Evolutionary conservation across 2,888 invertebrate genomes (phyloP).

Genomic region (Notodonta dromedarius): DNA sequence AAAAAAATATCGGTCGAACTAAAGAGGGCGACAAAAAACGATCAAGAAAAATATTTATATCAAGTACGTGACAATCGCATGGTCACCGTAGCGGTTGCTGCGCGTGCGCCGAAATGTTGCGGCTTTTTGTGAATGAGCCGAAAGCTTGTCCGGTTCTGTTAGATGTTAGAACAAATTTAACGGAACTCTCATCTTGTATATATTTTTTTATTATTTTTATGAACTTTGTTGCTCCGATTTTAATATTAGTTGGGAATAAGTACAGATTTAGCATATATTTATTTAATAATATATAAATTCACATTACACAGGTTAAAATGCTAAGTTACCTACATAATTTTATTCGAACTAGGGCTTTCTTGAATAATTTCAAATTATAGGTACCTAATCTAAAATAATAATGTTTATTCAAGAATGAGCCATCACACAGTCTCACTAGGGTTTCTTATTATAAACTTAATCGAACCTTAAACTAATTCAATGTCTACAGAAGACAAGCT

Average conservation of each 20-base stretch:
- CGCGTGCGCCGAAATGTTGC: slow-evolving; percentile 69
- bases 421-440: too few relatives aligned
- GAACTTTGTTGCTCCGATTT: slow-evolving; percentile 38
- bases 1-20: slow-evolving; percentile 47
- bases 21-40: slow-evolving; percentile 33
- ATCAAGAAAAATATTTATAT: slow-evolving; percentile 50
- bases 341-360: too few relatives aligned
- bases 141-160: slow-evolving; percentile 67
- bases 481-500: too few relatives aligned
- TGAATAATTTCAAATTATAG: too few relatives aligned
- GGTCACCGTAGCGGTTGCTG: slow-evolving; percentile 56
- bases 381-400: too few relatives aligned
- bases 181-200: slow-evolving; percentile 61
- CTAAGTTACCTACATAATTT: too few relatives aligned
- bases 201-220: slow-evolving; percentile 41
- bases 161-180: slow-evolving; percentile 78
- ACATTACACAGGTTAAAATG: too few relatives aligned
- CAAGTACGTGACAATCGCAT: slow-evolving; percentile 59
- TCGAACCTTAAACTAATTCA: too few relatives aligned
- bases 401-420: too few relatives aligned
- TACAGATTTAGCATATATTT: neutral
- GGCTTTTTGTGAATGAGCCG: slow-evolving; percentile 77
- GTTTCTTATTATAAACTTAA: too few relatives aligned
- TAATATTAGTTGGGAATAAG: slow-evolving; percentile 5
- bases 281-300: too few relatives aligned